Evolutionary conservation across 2,113 vertebrate genomes (phyloP).

Genomic region (Phoenicopterus ruber): DNA sequence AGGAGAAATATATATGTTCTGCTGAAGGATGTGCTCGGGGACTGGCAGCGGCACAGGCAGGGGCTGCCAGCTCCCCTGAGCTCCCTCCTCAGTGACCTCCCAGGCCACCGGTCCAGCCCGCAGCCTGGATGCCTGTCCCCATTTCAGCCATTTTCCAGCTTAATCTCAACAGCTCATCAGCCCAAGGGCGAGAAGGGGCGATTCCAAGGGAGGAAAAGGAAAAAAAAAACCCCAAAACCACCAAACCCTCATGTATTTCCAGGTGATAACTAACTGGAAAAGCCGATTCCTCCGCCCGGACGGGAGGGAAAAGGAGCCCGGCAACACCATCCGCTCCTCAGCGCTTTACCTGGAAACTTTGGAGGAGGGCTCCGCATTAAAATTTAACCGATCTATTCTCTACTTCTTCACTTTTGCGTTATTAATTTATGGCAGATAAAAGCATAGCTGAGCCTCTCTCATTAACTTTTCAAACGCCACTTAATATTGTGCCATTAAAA

Average conservation of each 20-base stretch:
- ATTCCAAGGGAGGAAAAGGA: not conserved
- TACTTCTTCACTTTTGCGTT: slow-evolving; percentile 53
- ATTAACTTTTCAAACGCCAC: slow-evolving; percentile 63
- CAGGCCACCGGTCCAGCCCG: not conserved
- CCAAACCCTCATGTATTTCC: not conserved
- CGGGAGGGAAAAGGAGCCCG: not conserved
- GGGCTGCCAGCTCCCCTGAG: not conserved
- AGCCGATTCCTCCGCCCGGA: not conserved
- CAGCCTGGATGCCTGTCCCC: not conserved
- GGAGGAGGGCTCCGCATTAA: slow-evolving; percentile 52
- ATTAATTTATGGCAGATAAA: slow-evolving; percentile 72
- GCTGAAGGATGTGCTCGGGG: slow-evolving; percentile 32
- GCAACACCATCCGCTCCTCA: not conserved
- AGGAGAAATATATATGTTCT: slow-evolving; percentile 12
- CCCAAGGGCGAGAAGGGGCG: not conserved
- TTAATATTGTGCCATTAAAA: slow-evolving; percentile 63
- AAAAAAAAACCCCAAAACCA: no score
- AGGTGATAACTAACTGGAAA: not conserved
- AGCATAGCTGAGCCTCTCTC: slow-evolving; percentile 56
- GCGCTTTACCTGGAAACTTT: slow-evolving; percentile 58
- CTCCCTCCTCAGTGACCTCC: not conserved
- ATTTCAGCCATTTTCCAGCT: not conserved
- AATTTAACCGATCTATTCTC: slow-evolving; percentile 62
- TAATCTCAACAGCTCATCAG: not conserved
- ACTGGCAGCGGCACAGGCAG: slow-evolving; percentile 3